These are phyloP conservation scores for Ecliptopera silaceata DNA, from an alignment of 2,888 invertebrate species.

Conservation along the genomic window DNA sequence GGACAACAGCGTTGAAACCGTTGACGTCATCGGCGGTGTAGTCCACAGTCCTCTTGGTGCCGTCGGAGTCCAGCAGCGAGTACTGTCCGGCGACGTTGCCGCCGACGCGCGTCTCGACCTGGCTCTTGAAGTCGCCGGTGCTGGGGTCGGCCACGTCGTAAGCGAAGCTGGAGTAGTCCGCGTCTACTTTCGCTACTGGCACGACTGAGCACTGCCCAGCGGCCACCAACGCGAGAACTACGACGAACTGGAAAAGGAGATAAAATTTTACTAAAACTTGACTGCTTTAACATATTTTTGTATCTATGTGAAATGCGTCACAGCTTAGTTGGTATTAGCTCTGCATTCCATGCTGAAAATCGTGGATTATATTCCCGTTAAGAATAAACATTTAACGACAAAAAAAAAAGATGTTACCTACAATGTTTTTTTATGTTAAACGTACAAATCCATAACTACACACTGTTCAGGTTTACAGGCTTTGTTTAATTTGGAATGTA, in stretches of 20 bases:
- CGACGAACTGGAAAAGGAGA: constrained; percentile 55
- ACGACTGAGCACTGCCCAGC: constrained; percentile 63
- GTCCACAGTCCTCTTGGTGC: constrained; percentile 80
- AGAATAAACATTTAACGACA: too few relatives aligned
- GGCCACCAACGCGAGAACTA: constrained; percentile 64
- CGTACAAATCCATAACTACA: too few relatives aligned
- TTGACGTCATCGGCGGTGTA: constrained; percentile 78
- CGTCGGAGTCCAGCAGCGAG: constrained; percentile 79
- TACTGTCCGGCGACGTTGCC: constrained; percentile 79
- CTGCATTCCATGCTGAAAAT: too few relatives aligned
- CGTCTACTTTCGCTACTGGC: constrained; percentile 58
- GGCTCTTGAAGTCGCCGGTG: constrained; percentile 83
- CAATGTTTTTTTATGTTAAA: too few relatives aligned
- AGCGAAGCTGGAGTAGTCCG: constrained; percentile 70
- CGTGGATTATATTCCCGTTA: too few relatives aligned
- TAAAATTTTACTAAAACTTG: not conserved
- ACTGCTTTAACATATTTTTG: too few relatives aligned
- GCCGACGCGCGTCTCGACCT: constrained; percentile 76
- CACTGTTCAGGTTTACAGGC: too few relatives aligned
- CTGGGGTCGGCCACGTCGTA: constrained; percentile 81
- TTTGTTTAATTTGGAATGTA: too few relatives aligned
- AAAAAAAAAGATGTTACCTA: too few relatives aligned
- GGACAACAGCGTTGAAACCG: constrained; percentile 82
- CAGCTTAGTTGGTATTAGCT: too few relatives aligned
- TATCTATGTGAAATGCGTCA: too few relatives aligned